These are phyloP conservation scores for Leptopilina drosophilae DNA, from an alignment of 2,888 invertebrate species.

Conservation along the genomic window DNA sequence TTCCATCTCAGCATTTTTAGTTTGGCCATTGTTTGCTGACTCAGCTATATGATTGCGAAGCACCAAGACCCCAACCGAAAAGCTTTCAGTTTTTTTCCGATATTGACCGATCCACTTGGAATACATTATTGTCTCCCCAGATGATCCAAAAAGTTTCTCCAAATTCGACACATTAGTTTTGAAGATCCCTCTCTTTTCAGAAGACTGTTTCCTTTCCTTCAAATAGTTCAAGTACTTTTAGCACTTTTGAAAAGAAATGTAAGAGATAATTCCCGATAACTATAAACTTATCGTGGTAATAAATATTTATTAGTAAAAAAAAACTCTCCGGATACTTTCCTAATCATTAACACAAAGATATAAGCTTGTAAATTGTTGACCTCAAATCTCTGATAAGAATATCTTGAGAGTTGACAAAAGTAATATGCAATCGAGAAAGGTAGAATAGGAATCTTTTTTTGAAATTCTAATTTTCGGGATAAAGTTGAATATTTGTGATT, in stretches of 20 bases:
- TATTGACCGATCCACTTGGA: slow-evolving; percentile 25
- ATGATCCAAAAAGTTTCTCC: neutral
- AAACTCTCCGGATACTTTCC: too few relatives aligned
- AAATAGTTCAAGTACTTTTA: too few relatives aligned
- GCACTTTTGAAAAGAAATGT: too few relatives aligned
- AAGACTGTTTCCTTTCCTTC: too few relatives aligned
- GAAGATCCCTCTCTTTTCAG: too few relatives aligned
- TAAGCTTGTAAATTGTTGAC: neutral
- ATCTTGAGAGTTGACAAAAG: neutral
- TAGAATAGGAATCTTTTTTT: neutral
- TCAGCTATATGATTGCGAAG: slow-evolving; percentile 27
- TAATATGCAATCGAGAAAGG: too few relatives aligned
- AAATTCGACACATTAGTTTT: neutral
- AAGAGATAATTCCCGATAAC: too few relatives aligned
- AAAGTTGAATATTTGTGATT: slow-evolving; percentile 18
- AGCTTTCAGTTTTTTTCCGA: slow-evolving; percentile 28
- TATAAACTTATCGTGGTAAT: too few relatives aligned
- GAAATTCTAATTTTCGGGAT: neutral
- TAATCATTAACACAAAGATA: neutral
- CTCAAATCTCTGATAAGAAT: neutral
- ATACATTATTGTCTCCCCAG: slow-evolving; percentile 18
- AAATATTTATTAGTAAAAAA: too few relatives aligned
- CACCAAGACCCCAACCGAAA: slow-evolving; percentile 4
- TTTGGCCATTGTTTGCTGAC: slow-evolving; percentile 50
- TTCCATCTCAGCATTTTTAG: slow-evolving; percentile 50